Evolutionary conservation across 2,888 invertebrate species (phyloP).

Genomic region (Agrypnus murinus): DNA sequence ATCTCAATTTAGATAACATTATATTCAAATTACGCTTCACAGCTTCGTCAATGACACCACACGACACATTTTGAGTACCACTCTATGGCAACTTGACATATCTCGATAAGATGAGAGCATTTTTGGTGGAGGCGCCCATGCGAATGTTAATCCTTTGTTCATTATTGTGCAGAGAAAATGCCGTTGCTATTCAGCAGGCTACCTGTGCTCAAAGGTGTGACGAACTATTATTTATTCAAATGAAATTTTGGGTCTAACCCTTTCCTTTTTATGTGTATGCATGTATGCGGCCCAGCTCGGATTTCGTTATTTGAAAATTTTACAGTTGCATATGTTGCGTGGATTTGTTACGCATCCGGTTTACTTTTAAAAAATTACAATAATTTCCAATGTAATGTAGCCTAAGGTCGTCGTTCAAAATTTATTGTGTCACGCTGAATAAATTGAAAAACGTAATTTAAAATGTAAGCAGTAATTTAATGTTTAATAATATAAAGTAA

Average conservation of each 20-base stretch:
- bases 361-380: conserved; percentile 13
- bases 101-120: conserved; percentile 66
- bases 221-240: conserved; percentile 61
- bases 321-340: conserved; percentile 54
- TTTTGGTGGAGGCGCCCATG: conserved; percentile 51
- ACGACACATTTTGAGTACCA: conserved; percentile 64
- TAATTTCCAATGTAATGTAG: not conserved
- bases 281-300: conserved; percentile 50
- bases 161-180: conserved; percentile 39
- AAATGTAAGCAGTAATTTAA: not conserved
- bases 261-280: no score
- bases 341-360: conserved; percentile 46
- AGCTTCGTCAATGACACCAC: conserved; percentile 62
- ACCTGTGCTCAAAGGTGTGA: conserved; percentile 59
- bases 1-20: conserved; percentile 63
- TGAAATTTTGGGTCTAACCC: conserved; percentile 57
- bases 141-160: conserved; percentile 47
- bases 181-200: conserved; percentile 49
- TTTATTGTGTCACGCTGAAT: conserved; percentile 35
- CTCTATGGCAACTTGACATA: conserved; percentile 67
- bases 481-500: not conserved
- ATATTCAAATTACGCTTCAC: conserved; percentile 61
- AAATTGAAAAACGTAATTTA: no score
- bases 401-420: not conserved
- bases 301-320: conserved; percentile 52